Base-by-base conservation (phyloP, 2,113 vertebrate species). In the Phoxinus phoxinus region DNA sequence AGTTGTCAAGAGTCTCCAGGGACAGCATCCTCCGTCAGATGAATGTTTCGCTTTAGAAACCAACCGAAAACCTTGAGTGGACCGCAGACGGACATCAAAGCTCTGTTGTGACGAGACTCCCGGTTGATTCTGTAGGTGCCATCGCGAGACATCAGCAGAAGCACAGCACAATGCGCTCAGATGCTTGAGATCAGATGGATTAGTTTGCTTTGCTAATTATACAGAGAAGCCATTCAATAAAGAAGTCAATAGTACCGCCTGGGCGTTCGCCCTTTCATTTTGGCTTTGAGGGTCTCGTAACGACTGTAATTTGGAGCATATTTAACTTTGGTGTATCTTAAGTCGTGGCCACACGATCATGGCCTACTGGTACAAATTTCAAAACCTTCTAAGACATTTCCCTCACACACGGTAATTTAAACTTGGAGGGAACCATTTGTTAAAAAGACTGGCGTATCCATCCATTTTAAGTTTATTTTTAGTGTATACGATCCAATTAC, bases 151-250 rank as follows among this genome's bases (percentile, higher is more conserved):
- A 61, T 25, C n/a, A 32, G 23, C 75, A 6, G 75, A 77, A 51
- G 35, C 30, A 1, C 23, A 2, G 35, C 3, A 63, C 35, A 67
- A 10, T 23, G 75, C 72, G 56, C 69, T 87, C 81, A 19, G 27
- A 87, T 89, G 87, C 71, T 87, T 44, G 83, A 81, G 78, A 84
- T 84, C 32, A 35, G 90, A 83, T 69, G 21, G 17, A 83, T 84
- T 77, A 85, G 21, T 91, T 91, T 90, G 48, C 88, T 91, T 88
- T 87, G 85, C 86, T 86, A 88, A 91, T 88, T 85, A 87, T 63
- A 73, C 32, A 76, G 86, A 53, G 84, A 87, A 85, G 44, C 87
- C 87, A 63, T 73, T 87, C 78, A 86, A 87, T 90, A 90, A 88
- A 87, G 88, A 81, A 86, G 81, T 37, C 17, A 84, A 88, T 58